These are phyloP conservation scores for Brachypterus glaber DNA, from an alignment of 2,888 invertebrate species.

Conservation along the genomic window DNA sequence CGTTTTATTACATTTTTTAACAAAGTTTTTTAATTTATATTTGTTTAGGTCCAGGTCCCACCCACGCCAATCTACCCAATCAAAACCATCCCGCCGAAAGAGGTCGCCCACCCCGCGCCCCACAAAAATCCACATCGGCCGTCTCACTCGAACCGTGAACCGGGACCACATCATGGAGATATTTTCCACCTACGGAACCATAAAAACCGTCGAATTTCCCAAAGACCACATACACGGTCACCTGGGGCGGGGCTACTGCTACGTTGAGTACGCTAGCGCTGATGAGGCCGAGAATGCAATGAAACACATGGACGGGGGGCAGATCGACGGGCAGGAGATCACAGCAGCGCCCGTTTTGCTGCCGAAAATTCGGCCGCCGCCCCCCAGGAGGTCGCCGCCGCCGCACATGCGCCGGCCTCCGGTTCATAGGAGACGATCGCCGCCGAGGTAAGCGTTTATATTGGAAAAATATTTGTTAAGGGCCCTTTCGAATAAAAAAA, in stretches of 20 bases:
- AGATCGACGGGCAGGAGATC: slow-evolving; percentile 93
- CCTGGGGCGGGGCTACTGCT: slow-evolving; percentile 87
- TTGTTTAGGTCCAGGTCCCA: slow-evolving; percentile 55
- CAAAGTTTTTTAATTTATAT: slow-evolving; percentile 3
- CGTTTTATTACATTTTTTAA: slow-evolving; percentile 7
- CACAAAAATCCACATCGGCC: slow-evolving; percentile 88
- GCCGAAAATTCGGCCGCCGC: slow-evolving; percentile 55
- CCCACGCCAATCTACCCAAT: too few species aligned
- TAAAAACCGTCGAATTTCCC: slow-evolving; percentile 85
- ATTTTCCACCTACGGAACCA: slow-evolving; percentile 67
- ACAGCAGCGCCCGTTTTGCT: slow-evolving; percentile 89
- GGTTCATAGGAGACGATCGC: slow-evolving; percentile 48
- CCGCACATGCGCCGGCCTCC: slow-evolving; percentile 47
- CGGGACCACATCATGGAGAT: slow-evolving; percentile 86
- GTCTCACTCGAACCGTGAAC: slow-evolving; percentile 84
- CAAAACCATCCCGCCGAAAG: slow-evolving; percentile 66
- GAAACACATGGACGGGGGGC: slow-evolving; percentile 99
- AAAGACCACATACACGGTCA: slow-evolving; percentile 80
- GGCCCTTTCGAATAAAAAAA: too few species aligned
- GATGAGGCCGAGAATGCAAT: slow-evolving; percentile 98
- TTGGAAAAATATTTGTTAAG: too few species aligned
- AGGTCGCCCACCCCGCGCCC: slow-evolving; percentile 86
- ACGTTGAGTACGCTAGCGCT: slow-evolving; percentile 86
- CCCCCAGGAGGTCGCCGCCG: slow-evolving; percentile 48
- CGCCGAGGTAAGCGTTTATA: too few species aligned